phyloP scores from a whole-genome alignment of 2,888 invertebrate species.

The Sinodicranocentrus sp. region DNA sequence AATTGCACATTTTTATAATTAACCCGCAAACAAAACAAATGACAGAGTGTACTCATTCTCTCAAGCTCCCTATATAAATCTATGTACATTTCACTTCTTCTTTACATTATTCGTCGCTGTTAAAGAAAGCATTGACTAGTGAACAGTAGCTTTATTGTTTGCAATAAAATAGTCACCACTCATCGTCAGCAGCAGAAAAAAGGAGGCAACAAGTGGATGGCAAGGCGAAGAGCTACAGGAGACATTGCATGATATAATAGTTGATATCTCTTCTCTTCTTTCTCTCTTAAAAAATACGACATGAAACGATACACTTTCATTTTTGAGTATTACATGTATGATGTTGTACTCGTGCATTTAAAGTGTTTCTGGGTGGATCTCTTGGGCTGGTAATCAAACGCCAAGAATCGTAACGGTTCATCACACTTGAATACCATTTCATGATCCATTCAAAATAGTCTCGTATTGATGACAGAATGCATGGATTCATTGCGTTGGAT shows the following conservation, averaged over 20 bases:
- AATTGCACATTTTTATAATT: constrained; percentile 34
- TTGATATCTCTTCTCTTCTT: not conserved
- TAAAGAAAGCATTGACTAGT: not conserved
- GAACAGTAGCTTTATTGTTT: constrained; percentile 38
- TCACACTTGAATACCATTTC: constrained; percentile 73
- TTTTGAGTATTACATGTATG: too few relatives aligned
- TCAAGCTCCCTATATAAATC: too few relatives aligned
- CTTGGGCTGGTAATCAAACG: constrained; percentile 64
- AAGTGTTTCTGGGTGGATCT: constrained; percentile 26
- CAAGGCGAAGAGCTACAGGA: constrained; percentile 15
- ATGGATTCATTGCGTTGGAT: constrained; percentile 18
- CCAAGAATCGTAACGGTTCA: constrained; percentile 72
- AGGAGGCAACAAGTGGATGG: constrained; percentile 35
- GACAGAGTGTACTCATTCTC: not conserved
- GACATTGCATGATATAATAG: constrained; percentile 8
- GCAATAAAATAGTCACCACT: constrained; percentile 15
- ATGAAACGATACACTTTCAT: not conserved
- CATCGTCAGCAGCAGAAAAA: not conserved
- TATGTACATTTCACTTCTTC: too few relatives aligned
- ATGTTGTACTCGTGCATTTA: too few relatives aligned
- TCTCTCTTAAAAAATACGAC: not conserved
- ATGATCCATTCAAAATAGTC: constrained; percentile 62
- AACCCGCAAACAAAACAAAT: constrained; percentile 23
- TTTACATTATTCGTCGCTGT: too few relatives aligned
- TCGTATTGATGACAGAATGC: constrained; percentile 39